phyloP scores from a whole-genome alignment of 2,888 invertebrate species.

The Automeris io region DNA sequence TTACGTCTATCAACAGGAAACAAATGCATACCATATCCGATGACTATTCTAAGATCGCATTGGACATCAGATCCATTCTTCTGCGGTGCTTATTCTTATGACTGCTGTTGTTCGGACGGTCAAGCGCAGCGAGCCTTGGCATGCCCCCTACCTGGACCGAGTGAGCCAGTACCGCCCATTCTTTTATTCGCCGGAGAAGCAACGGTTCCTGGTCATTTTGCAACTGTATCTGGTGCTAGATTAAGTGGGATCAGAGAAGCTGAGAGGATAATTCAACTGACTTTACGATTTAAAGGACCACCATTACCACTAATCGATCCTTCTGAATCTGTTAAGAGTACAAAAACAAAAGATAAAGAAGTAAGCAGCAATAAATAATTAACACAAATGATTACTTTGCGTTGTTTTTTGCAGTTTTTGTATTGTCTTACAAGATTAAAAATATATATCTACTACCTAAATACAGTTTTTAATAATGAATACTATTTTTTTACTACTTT shows the following conservation, averaged over 20 bases:
- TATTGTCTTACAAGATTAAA: not conserved
- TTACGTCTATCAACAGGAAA: conserved; percentile 79
- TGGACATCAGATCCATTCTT: conserved; percentile 86
- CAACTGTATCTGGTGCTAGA: conserved; percentile 86
- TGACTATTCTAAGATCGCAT: conserved; percentile 79
- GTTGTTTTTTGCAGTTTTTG: not conserved
- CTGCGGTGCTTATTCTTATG: conserved; percentile 82
- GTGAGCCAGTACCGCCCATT: conserved; percentile 79
- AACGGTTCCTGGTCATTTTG: conserved; percentile 84
- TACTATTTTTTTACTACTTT: no score
- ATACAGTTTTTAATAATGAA: no score
- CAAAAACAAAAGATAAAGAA: conserved; percentile 12
- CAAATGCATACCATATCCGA: conserved; percentile 80
- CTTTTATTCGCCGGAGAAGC: conserved; percentile 90
- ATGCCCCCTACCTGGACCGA: conserved; percentile 80
- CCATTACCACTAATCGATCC: conserved; percentile 33
- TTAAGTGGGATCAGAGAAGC: conserved; percentile 88
- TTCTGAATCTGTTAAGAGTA: conserved; percentile 2
- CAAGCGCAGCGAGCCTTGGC: conserved; percentile 70
- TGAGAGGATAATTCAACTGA: conserved; percentile 81
- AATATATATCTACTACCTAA: not conserved
- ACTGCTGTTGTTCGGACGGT: conserved; percentile 53
- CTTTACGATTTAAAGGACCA: conserved; percentile 66
- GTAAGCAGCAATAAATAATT: not conserved
- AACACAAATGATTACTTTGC: not conserved